Evolutionary conservation across 2,888 invertebrate species (phyloP).

Genomic region (Chromoteleia sp.): DNA sequence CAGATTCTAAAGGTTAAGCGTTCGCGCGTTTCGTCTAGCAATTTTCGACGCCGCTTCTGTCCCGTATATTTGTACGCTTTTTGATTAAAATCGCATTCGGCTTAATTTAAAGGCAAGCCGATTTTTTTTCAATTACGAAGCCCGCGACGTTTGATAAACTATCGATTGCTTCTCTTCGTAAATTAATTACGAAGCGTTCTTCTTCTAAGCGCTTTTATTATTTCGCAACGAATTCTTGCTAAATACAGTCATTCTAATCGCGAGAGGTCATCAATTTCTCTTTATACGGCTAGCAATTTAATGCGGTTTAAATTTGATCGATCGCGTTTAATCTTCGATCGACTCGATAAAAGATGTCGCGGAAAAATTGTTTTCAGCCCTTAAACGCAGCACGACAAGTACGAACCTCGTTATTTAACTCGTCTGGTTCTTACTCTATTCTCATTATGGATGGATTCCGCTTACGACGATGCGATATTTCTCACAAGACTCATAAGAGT

Average conservation of each 20-base stretch:
- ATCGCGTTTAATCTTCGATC: conserved; percentile 17
- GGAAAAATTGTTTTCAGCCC: background rate
- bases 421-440: conserved; percentile 16
- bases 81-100: background rate
- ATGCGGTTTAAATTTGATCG: conserved; percentile 39
- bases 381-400: no score
- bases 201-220: conserved; percentile 15
- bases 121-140: background rate
- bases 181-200: conserved; percentile 18
- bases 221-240: conserved; percentile 31
- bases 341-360: conserved; percentile 24
- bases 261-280: conserved; percentile 50
- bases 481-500: conserved; percentile 21
- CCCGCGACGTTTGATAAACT: background rate
- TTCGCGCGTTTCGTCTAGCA: conserved; percentile 1
- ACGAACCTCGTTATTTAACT: conserved; percentile 27
- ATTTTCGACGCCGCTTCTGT: background rate
- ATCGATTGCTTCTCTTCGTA: background rate
- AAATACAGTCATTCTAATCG: conserved; percentile 30
- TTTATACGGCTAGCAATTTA: conserved; percentile 26
- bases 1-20: conserved; percentile 26
- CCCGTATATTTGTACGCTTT: background rate
- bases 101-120: background rate
- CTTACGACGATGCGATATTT: no score
- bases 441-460: conserved; percentile 13